Base-by-base conservation (phyloP, 2,888 invertebrate species). In the Ceramica pisi region DNA sequence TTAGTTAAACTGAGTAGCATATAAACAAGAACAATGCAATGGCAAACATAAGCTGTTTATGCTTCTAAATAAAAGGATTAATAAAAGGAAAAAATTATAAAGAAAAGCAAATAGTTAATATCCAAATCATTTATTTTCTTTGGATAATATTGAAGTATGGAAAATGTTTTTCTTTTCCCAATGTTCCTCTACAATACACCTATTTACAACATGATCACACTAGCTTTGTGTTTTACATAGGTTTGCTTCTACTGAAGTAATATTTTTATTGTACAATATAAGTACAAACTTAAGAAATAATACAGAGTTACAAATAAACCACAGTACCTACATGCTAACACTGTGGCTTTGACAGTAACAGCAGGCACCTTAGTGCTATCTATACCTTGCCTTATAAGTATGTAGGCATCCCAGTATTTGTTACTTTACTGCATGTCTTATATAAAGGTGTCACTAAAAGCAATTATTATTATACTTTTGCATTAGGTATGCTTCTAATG, bases 61-160 rank as follows among this genome's bases (percentile, higher is more conserved):
- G 19, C 21, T 62, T 48, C 8, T 44, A 31, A 57, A 31, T 31
- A 56, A 61, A 75, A 55, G 63, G 16, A 59, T 48, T 53, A 16
- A 41, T 41, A 71, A 78, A n/a, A n/a, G n/a, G n/a, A n/a, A n/a
- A n/a, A n/a, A n/a, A n/a, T n/a, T n/a, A n/a, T n/a, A n/a, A n/a
- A n/a, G 60, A 65, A 80, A 83, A 84, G 68, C 72, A 71, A 80
- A 66, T 75, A 67, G 41, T 77, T 83, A 83, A 88, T 91, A 90
- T 90, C 86, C 87, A 89, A 87, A 85, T 82, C 59, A 71, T 92
- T 92, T 93, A 91, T 93, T 87, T 74, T 80, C 80, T 88, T 89
- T 89, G 87, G 87, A 91, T 90, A 88, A 86, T 88, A 87, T 87
- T 87, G 87, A 88, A 86, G 85, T 86, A 86, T 88, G 87, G 87